These are phyloP conservation scores for Sternotherus odoratus DNA, from an alignment of 2,797 vertebrate species.

Conservation along the genomic window DNA sequence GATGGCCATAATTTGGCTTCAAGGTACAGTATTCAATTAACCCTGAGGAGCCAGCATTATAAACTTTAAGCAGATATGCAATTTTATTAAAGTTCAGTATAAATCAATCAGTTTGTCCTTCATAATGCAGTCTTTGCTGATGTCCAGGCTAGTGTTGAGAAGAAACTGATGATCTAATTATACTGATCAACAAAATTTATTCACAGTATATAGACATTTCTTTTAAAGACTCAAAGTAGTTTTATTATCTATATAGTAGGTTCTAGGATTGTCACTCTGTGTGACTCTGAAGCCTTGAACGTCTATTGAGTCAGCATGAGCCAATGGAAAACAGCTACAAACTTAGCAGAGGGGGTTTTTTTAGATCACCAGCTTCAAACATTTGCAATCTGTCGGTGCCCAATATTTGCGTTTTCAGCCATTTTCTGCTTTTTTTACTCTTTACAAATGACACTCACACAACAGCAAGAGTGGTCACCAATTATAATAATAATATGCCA, in stretches of 20 bases:
- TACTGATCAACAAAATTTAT: not conserved
- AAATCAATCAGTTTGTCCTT: not conserved
- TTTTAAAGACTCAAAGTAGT: not conserved
- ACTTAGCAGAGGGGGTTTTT: too few relatives aligned
- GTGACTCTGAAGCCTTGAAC: too few relatives aligned
- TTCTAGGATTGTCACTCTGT: too few relatives aligned
- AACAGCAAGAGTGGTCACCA: not conserved
- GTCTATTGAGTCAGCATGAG: too few relatives aligned
- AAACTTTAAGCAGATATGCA: not conserved
- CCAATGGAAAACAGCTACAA: too few relatives aligned
- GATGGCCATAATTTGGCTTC: not conserved
- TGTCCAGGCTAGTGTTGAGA: not conserved
- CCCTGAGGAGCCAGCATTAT: slow-evolving; percentile 26
- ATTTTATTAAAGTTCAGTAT: not conserved
- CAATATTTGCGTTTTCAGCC: too few relatives aligned
- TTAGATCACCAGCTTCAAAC: too few relatives aligned
- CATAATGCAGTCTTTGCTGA: fast-evolving
- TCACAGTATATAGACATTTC: not conserved
- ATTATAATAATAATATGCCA: not conserved
- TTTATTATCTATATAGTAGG: not conserved
- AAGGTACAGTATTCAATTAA: not conserved
- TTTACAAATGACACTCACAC: too few relatives aligned
- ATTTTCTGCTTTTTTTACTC: too few relatives aligned
- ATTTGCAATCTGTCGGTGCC: too few relatives aligned
- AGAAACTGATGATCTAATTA: not conserved